These are phyloP conservation scores for Atta colombica DNA, from an alignment of 1,140 invertebrate genomes.

Conservation along the genomic window DNA sequence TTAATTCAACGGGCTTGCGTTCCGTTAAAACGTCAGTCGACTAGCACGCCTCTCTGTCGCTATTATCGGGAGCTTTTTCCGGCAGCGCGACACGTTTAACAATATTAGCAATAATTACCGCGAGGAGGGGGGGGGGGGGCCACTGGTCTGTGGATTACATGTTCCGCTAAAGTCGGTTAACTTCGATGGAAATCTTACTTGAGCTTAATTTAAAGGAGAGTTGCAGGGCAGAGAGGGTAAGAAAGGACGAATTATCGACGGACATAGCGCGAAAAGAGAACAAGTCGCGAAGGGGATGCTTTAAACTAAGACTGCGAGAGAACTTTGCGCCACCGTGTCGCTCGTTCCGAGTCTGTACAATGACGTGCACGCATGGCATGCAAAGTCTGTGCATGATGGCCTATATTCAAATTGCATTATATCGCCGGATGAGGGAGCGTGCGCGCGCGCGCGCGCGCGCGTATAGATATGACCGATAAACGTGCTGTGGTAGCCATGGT, in stretches of 20 bases:
- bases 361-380: conserved; percentile 63
- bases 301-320: conserved; percentile 37
- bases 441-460: conserved; percentile 30
- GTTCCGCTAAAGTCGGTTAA: conserved; percentile 40
- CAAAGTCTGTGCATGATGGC: conserved; percentile 63
- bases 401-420: conserved; percentile 67
- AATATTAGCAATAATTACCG: conserved; percentile 71
- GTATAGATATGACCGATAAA: conserved; percentile 58
- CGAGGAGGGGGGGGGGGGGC: not conserved
- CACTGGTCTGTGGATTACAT: conserved; percentile 29
- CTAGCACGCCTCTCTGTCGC: not conserved
- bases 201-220: not conserved
- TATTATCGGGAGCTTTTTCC: conserved; percentile 17
- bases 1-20: conserved; percentile 56
- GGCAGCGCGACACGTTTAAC: conserved; percentile 35
- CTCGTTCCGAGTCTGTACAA: conserved; percentile 58
- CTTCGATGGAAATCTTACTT: conserved; percentile 25
- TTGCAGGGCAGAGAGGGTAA: not conserved
- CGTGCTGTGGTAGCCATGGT: conserved; percentile 31
- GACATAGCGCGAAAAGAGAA: not conserved
- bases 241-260: conserved; percentile 43
- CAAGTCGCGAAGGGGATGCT: conserved; percentile 24
- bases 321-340: conserved; percentile 28
- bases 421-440: conserved; percentile 54
- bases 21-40: conserved; percentile 48